Conservation (phyloP, 2,113 vertebrate species). For the Trochalopteron elliotii region DNA sequence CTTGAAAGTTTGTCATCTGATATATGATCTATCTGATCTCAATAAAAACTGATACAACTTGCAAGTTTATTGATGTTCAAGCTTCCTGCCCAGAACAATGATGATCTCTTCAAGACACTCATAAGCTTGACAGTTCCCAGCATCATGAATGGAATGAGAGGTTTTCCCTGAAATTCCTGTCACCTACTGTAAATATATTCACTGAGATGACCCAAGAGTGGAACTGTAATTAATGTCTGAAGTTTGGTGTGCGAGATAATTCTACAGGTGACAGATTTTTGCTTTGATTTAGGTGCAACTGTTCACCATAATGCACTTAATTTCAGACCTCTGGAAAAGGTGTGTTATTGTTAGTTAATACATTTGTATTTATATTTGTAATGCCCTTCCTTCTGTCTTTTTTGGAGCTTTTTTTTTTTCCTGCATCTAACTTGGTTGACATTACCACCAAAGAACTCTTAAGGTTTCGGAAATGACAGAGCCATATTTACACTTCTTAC, state of each 20-base stretch:
- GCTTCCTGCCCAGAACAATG: not conserved
- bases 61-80: not conserved
- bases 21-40: not conserved
- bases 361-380: not conserved
- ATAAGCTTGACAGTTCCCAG: not conserved
- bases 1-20: not conserved
- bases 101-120: not conserved
- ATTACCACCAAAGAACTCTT: not conserved
- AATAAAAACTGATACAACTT: not conserved
- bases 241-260: not conserved
- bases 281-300: not conserved
- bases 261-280: not conserved
- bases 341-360: not conserved
- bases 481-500: not conserved
- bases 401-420: not conserved
- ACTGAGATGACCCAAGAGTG: not conserved
- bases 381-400: not conserved
- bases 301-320: not conserved
- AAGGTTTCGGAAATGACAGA: not conserved
- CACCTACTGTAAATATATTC: not conserved
- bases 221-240: not conserved
- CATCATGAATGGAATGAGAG: not conserved
- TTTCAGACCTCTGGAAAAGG: not conserved
- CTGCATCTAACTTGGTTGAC: not conserved
- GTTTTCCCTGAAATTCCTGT: not conserved